Conservation (phyloP, 2,797 vertebrate genomes). For the Hipposideros larvatus region DNA sequence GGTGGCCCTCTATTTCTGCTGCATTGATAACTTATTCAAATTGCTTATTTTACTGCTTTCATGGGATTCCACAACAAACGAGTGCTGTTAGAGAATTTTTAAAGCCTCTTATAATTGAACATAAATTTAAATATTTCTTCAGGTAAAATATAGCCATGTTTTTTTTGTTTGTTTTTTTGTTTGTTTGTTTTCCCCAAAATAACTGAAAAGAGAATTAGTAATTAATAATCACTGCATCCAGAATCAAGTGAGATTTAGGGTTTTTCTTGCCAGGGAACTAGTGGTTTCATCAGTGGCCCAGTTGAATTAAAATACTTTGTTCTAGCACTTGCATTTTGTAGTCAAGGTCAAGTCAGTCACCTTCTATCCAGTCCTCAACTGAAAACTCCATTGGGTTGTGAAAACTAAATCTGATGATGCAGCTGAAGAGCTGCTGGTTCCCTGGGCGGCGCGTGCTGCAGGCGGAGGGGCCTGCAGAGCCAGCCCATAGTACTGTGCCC, state of each 20-base stretch:
- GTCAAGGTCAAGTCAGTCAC: neutral
- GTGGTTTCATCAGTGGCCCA: neutral
- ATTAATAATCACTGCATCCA: constrained; percentile 7
- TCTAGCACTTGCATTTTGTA: neutral
- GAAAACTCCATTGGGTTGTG: neutral
- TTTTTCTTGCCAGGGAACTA: constrained; percentile 20
- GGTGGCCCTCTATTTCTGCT: neutral
- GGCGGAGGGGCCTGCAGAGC: neutral
- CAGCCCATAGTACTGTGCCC: neutral
- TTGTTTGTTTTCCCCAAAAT: neutral
- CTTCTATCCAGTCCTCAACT: neutral
- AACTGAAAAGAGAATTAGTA: neutral
- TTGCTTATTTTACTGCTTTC: constrained; percentile 47
- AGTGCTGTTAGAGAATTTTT: constrained; percentile 45
- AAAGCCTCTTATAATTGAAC: neutral
- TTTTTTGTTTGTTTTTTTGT: neutral
- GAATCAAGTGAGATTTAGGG: constrained; percentile 8
- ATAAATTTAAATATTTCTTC: constrained; percentile 33
- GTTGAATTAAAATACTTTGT: neutral
- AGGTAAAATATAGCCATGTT: neutral
- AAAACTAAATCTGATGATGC: neutral
- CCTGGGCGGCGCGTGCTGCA: neutral
- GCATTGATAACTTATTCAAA: neutral
- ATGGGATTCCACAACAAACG: neutral
- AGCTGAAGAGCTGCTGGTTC: neutral